phyloP scores from a whole-genome alignment of 2,113 vertebrate species.

The Spheniscus mendiculus region DNA sequence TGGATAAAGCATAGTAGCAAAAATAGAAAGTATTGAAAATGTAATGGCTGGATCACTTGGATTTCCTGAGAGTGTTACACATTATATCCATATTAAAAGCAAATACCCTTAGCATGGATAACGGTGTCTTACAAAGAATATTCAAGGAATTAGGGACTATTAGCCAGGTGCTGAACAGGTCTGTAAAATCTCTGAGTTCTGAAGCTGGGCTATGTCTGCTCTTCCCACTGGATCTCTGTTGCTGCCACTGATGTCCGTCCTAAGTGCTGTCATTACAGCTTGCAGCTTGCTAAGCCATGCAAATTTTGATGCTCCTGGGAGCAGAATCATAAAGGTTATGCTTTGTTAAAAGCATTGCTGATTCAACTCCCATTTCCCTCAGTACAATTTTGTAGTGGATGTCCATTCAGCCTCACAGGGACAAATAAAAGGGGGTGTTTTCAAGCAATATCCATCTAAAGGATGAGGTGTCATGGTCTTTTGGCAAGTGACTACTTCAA shows the following conservation, averaged over 20 bases:
- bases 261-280: conserved; percentile 38
- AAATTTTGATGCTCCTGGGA: conserved; percentile 57
- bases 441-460: conserved; percentile 43
- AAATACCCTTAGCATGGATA: conserved; percentile 46
- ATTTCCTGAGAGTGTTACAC: conserved; percentile 33
- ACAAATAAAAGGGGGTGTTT: conserved; percentile 51
- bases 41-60: conserved; percentile 6
- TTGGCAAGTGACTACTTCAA: conserved; percentile 38
- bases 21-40: conserved; percentile 25
- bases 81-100: conserved; percentile 49
- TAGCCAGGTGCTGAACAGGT: conserved; percentile 22
- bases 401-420: conserved; percentile 29
- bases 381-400: conserved; percentile 19
- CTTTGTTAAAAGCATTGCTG: not conserved
- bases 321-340: conserved; percentile 40
- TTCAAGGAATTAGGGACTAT: conserved; percentile 27
- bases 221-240: not conserved
- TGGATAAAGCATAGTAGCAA: not conserved
- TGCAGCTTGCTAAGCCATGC: conserved; percentile 53
- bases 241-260: not conserved
- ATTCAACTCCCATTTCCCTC: conserved; percentile 60
- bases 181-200: not conserved
- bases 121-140: conserved; percentile 37
- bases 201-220: not conserved
- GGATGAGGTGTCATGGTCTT: conserved; percentile 27